phyloP scores from a whole-genome alignment of 2,888 invertebrate genomes.

The Callinectes sapidus region DNA sequence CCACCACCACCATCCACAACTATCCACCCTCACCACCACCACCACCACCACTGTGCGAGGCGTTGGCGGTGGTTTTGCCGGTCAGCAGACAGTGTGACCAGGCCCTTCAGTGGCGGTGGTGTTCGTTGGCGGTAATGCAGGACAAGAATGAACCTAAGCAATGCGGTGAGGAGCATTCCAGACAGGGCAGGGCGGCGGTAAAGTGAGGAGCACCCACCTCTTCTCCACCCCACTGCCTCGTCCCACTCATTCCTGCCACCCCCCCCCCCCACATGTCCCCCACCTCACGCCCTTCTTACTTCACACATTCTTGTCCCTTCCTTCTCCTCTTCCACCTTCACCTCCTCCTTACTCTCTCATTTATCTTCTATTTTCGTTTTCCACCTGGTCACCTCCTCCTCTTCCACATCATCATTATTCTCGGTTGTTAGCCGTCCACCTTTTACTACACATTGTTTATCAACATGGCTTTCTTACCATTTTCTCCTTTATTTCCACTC shows the following conservation, averaged over 20 bases:
- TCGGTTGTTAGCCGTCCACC: neutral
- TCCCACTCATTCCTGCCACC: neutral
- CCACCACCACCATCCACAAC: neutral
- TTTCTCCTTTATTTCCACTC: neutral
- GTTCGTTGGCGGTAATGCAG: neutral
- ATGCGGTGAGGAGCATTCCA: conserved; percentile 9
- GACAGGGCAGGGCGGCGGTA: conserved; percentile 22
- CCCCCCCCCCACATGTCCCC: neutral
- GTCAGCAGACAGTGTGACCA: conserved; percentile 21
- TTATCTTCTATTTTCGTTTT: neutral
- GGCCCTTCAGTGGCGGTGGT: conserved; percentile 27
- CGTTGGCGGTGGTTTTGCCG: neutral
- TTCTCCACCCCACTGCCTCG: neutral
- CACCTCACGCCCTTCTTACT: neutral
- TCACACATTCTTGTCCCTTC: conserved; percentile 3
- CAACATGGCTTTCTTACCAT: too few species aligned
- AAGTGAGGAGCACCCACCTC: conserved; percentile 16
- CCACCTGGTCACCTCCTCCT: neutral
- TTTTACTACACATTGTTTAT: neutral
- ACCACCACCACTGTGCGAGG: neutral
- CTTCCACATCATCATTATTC: neutral
- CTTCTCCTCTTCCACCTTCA: neutral
- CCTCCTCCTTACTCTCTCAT: neutral
- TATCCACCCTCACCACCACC: neutral
- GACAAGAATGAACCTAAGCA: conserved; percentile 26